Conservation (phyloP, 1,140 invertebrate genomes). For the Scylla paramamosain region DNA sequence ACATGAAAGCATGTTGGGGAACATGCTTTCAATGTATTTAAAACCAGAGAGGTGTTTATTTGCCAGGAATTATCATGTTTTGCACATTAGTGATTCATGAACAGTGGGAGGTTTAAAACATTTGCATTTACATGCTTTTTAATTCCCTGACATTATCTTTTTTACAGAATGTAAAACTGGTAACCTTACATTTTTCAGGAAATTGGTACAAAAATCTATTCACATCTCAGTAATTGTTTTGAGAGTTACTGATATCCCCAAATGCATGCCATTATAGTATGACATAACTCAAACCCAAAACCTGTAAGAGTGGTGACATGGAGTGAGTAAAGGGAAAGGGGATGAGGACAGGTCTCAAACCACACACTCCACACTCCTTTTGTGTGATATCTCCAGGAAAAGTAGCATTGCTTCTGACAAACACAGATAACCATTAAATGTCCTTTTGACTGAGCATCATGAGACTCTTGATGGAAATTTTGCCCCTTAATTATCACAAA, state of each 20-base stretch:
- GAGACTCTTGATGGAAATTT: too few species aligned
- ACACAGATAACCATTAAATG: background rate
- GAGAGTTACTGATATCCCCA: background rate
- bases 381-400: constrained; percentile 44
- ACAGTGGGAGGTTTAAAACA: background rate
- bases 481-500: too few species aligned
- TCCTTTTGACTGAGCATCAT: background rate
- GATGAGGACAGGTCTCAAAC: constrained; percentile 25
- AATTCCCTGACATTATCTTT: too few species aligned
- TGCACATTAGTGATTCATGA: background rate
- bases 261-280: background rate
- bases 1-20: background rate
- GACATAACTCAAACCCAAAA: constrained; percentile 39
- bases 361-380: constrained; percentile 2
- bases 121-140: too few species aligned
- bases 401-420: background rate
- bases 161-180: too few species aligned
- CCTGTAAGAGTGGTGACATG: background rate
- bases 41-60: too few species aligned
- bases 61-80: too few species aligned
- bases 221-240: background rate
- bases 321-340: too few species aligned
- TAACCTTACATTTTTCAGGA: too few species aligned
- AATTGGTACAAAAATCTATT: too few species aligned
- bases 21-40: background rate